These are phyloP conservation scores for Coccyzus lansbergi DNA, from an alignment of 2,797 vertebrate species.

Conservation along the genomic window DNA sequence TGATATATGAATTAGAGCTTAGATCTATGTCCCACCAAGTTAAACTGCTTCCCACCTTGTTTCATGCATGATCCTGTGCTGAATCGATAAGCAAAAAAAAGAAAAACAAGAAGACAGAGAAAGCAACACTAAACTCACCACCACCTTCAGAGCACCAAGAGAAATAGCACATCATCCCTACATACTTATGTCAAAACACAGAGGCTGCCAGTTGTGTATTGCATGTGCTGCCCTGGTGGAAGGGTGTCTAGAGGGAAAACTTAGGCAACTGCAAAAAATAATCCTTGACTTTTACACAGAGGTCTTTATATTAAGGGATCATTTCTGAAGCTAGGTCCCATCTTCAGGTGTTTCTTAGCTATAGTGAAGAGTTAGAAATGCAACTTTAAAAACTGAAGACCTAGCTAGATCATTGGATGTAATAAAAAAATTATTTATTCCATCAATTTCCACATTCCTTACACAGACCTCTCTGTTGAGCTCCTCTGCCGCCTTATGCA, in stretches of 20 bases:
- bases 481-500: not conserved
- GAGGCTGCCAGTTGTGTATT: not conserved
- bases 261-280: not conserved
- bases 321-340: not conserved
- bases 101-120: not conserved
- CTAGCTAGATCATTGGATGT: not conserved
- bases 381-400: not conserved
- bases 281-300: not conserved
- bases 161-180: not conserved
- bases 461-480: not conserved
- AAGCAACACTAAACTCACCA: not conserved
- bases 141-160: not conserved
- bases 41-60: not conserved
- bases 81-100: not conserved
- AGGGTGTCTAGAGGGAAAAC: not conserved
- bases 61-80: not conserved
- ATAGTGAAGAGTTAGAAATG: not conserved
- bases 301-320: not conserved
- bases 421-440: not conserved
- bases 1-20: not conserved
- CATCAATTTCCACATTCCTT: not conserved
- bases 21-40: not conserved
- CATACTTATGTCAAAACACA: not conserved
- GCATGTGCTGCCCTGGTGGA: not conserved
- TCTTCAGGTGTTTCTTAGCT: not conserved